These are phyloP conservation scores for Notocelia uddmanniana DNA, from an alignment of 2,888 invertebrate species.

Conservation along the genomic window DNA sequence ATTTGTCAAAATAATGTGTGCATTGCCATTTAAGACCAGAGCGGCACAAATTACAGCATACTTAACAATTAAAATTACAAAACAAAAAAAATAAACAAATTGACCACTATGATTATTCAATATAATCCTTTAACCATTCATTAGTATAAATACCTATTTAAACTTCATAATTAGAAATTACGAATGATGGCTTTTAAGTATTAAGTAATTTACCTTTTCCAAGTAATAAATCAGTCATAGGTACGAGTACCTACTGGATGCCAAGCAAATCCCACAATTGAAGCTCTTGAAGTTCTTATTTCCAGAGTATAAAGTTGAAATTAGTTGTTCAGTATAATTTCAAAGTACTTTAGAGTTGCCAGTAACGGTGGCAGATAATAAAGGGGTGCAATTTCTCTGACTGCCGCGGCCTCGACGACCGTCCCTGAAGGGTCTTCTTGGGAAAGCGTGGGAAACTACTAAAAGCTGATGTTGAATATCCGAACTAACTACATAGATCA, in stretches of 20 bases:
- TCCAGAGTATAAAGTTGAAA: neutral
- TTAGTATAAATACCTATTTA: neutral
- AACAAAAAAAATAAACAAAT: no score
- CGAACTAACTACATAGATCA: no score
- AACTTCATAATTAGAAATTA: neutral
- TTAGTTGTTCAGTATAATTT: neutral
- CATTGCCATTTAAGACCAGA: no score
- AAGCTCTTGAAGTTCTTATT: neutral
- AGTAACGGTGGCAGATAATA: conserved; percentile 27
- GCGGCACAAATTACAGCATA: no score
- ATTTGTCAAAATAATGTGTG: no score
- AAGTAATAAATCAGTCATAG: neutral
- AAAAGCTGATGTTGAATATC: no score
- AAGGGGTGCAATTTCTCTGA: conserved; percentile 29
- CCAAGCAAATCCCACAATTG: neutral
- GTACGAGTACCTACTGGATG: no score
- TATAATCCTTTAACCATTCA: neutral
- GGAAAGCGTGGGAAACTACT: neutral
- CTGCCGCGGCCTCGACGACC: conserved; percentile 11
- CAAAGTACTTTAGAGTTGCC: neutral
- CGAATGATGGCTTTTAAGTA: neutral
- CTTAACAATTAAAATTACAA: no score
- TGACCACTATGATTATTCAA: no score
- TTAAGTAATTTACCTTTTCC: neutral
- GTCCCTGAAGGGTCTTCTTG: conserved; percentile 11